These are phyloP conservation scores for Harpagus bidentatus DNA, from an alignment of 2,113 vertebrate species.

Conservation along the genomic window DNA sequence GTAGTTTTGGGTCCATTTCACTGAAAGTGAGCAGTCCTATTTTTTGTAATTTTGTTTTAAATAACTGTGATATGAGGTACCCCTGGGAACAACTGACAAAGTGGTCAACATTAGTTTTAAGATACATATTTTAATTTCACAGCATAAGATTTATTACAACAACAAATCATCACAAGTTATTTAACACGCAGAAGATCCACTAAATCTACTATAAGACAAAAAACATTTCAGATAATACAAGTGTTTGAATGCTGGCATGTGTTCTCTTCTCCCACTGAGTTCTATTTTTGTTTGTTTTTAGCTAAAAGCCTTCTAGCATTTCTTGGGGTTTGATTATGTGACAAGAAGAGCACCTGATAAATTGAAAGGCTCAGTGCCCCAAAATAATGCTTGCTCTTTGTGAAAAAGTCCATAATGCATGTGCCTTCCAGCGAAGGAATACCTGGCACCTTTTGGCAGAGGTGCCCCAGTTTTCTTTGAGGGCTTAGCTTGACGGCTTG, in stretches of 20 bases:
- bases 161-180: not conserved
- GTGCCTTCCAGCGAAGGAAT: not conserved
- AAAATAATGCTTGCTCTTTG: not conserved
- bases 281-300: constrained; percentile 4
- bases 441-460: not conserved
- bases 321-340: not conserved
- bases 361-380: not conserved
- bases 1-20: not conserved
- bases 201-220: not conserved
- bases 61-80: not conserved
- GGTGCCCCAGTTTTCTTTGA: not conserved
- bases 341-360: not conserved
- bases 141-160: not conserved
- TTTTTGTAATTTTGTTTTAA: not conserved
- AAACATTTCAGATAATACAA: not conserved
- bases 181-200: not conserved
- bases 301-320: not conserved
- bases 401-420: not conserved
- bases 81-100: not conserved
- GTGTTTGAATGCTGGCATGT: not conserved
- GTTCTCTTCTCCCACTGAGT: not conserved
- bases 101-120: not conserved
- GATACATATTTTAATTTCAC: not conserved
- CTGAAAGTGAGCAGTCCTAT: not conserved
- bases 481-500: not conserved